phyloP scores from a whole-genome alignment of 2,113 vertebrate genomes.

The Oncorhynchus kisutch region DNA sequence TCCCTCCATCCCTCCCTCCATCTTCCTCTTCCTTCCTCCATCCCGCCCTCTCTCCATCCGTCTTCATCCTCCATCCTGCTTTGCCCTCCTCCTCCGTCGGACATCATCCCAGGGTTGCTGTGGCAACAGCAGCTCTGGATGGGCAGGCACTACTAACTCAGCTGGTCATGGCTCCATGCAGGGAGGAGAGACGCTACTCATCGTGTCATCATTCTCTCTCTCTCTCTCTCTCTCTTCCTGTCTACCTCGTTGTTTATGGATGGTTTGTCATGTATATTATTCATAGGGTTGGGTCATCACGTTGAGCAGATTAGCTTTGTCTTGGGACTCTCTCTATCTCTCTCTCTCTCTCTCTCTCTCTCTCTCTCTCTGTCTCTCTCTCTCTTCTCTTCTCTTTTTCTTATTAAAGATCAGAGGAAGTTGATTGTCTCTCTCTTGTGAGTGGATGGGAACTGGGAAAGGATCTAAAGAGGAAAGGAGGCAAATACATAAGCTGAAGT shows the following conservation, averaged over 20 bases:
- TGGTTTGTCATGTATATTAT: too few relatives aligned
- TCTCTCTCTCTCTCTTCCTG: not conserved
- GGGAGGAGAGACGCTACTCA: not conserved
- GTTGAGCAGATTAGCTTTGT: too few relatives aligned
- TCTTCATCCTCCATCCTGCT: conserved; percentile 11
- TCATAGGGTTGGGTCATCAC: too few relatives aligned
- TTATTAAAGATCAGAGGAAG: not conserved
- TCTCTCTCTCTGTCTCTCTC: too few relatives aligned
- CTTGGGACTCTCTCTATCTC: not conserved
- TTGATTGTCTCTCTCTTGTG: too few relatives aligned
- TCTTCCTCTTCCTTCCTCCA: too few relatives aligned
- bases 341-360: not conserved
- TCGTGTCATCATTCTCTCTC: not conserved
- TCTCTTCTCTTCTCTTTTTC: too few relatives aligned
- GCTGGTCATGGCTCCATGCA: conserved; percentile 22
- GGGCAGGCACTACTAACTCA: conserved; percentile 13
- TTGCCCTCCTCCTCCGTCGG: conserved; percentile 10
- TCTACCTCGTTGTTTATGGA: not conserved
- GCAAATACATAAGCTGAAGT: too few relatives aligned
- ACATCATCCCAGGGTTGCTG: conserved; percentile 44
- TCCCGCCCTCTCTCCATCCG: not conserved
- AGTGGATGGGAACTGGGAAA: too few relatives aligned
- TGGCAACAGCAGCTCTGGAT: conserved; percentile 41
- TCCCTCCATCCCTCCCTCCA: conserved; percentile 9
- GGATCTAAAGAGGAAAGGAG: too few relatives aligned